These are phyloP conservation scores for Centroberyx gerrardi DNA, from an alignment of 2,797 vertebrate species.

Conservation along the genomic window DNA sequence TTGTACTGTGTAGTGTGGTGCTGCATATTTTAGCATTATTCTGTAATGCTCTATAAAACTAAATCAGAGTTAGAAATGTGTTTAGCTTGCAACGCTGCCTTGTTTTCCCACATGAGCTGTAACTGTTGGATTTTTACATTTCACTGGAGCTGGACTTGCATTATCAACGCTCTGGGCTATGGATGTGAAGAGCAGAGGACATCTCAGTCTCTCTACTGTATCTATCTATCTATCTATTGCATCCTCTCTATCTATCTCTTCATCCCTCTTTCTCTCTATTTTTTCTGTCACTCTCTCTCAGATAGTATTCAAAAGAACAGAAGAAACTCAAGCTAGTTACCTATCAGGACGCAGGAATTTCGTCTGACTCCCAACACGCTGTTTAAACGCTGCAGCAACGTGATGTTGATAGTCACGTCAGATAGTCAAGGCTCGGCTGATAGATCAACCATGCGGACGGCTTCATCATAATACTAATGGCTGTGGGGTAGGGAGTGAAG, in stretches of 20 bases:
- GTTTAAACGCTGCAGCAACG: neutral
- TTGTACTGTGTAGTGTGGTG: too few relatives aligned
- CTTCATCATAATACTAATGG: neutral
- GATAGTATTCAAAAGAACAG: neutral
- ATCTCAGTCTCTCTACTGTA: neutral
- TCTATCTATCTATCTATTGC: conserved; percentile 6
- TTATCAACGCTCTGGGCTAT: too few relatives aligned
- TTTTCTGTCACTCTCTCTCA: neutral
- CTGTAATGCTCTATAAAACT: too few relatives aligned
- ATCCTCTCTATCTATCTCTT: neutral
- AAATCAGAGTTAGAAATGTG: neutral
- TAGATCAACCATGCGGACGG: neutral
- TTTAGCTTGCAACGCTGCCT: neutral
- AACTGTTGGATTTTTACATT: neutral
- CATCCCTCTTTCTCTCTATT: conserved; percentile 4
- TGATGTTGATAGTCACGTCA: conserved; percentile 6
- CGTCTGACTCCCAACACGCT: neutral
- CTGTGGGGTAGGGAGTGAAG: neutral
- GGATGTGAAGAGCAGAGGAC: too few relatives aligned
- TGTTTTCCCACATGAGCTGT: neutral
- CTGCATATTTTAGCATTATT: too few relatives aligned
- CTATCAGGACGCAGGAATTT: neutral
- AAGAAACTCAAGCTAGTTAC: too few relatives aligned
- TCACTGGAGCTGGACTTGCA: neutral
- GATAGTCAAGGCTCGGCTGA: neutral